phyloP scores from a whole-genome alignment of 2,888 invertebrate species.

The Taphrorychus bicolor region DNA sequence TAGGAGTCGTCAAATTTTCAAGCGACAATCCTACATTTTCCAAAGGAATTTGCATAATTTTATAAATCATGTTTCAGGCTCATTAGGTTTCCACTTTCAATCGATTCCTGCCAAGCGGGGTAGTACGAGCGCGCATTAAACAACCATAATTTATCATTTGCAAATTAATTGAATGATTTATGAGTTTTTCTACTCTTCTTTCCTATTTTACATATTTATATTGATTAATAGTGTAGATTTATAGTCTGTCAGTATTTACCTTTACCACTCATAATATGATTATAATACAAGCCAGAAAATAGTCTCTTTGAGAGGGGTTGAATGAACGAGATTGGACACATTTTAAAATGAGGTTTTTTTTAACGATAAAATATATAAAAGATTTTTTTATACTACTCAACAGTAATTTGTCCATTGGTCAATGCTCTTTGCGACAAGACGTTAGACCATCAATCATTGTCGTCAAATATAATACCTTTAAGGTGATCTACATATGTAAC shows the following conservation, averaged over 20 bases:
- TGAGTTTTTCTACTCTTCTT: conserved; percentile 10
- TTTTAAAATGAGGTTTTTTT: too few relatives aligned
- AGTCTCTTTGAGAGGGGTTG: too few relatives aligned
- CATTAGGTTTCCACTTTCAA: conserved; percentile 42
- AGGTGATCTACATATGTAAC: conserved; percentile 30
- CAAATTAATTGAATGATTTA: conserved; percentile 43
- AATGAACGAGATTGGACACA: too few relatives aligned
- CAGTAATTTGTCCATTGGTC: too few relatives aligned
- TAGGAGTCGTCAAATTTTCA: too few relatives aligned
- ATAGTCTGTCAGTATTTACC: too few relatives aligned
- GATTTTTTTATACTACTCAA: too few relatives aligned
- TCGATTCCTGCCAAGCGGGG: conserved; percentile 38
- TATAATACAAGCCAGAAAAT: too few relatives aligned
- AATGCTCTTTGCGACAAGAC: not conserved
- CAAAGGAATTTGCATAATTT: conserved; percentile 26
- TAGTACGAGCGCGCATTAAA: conserved; percentile 40
- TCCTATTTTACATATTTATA: not conserved
- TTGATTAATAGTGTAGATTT: not conserved
- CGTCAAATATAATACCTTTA: conserved; percentile 14
- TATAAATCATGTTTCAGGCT: conserved; percentile 22
- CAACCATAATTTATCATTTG: conserved; percentile 41
- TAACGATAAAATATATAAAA: too few relatives aligned
- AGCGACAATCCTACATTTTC: conserved; percentile 30
- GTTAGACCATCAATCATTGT: conserved; percentile 19
- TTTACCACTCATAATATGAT: too few relatives aligned